Conservation (phyloP, 1,140 invertebrate species). For the Tetramorium parvispinum region DNA sequence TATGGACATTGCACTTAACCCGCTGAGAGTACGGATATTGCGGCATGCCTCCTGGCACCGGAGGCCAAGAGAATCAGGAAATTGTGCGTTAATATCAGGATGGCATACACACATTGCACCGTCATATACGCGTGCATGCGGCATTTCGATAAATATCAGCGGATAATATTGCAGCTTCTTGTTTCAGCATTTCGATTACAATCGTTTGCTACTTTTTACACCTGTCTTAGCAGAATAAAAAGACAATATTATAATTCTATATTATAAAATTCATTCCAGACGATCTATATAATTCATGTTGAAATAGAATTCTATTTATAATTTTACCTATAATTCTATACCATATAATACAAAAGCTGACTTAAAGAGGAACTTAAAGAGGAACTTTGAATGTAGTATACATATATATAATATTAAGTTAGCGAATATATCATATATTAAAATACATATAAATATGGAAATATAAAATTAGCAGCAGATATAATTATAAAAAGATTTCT, state of each 20-base stretch:
- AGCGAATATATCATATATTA: background rate
- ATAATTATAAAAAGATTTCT: background rate
- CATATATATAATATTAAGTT: too few relatives aligned
- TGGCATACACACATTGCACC: background rate
- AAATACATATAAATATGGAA: background rate
- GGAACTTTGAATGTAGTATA: too few relatives aligned
- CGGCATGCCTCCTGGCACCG: slow-evolving; percentile 39
- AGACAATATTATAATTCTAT: background rate
- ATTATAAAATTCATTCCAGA: background rate
- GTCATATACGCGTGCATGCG: background rate
- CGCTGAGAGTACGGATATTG: slow-evolving; percentile 67
- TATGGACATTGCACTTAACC: slow-evolving; percentile 64
- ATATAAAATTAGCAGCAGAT: background rate
- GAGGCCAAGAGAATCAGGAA: slow-evolving; percentile 52
- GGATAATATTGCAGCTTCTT: background rate
- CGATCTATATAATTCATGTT: background rate
- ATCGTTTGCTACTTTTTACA: background rate
- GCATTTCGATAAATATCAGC: background rate
- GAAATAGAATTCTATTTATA: background rate
- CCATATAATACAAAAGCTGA: background rate
- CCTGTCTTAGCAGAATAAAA: background rate
- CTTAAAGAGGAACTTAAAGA: background rate
- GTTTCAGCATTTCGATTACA: background rate
- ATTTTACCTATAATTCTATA: background rate
- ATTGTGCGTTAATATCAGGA: slow-evolving; percentile 68